These are phyloP conservation scores for Phyllostomus discolor DNA, from an alignment of 2,113 vertebrate genomes.

Conservation along the genomic window DNA sequence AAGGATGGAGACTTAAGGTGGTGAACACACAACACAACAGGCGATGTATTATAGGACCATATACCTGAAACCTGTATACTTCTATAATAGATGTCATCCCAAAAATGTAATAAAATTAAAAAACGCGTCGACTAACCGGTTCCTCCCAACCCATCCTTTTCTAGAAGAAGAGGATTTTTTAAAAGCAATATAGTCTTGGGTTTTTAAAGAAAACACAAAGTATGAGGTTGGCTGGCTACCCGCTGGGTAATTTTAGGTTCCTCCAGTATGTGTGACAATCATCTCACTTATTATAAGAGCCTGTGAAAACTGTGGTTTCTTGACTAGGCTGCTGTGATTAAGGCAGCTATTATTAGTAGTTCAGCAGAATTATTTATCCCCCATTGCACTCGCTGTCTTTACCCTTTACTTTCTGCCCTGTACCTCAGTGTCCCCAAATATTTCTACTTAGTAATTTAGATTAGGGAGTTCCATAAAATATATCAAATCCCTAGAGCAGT, in stretches of 20 bases:
- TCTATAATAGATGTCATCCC: too few species aligned
- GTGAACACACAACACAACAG: too few species aligned
- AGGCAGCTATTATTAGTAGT: background rate
- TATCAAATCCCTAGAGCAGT: background rate
- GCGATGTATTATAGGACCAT: too few species aligned
- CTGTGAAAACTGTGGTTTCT: background rate
- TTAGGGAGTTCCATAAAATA: background rate
- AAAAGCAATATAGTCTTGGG: background rate
- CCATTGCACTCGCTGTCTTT: background rate
- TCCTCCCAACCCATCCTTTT: background rate
- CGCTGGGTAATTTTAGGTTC: slow-evolving; percentile 50
- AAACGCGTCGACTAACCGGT: background rate
- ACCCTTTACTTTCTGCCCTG: background rate
- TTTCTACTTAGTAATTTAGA: slow-evolving; percentile 1
- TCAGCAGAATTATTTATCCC: background rate
- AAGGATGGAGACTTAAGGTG: too few species aligned
- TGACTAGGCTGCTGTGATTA: background rate
- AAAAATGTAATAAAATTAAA: too few species aligned
- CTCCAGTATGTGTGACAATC: slow-evolving; percentile 10
- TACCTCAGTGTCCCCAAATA: background rate
- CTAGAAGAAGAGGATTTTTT: background rate
- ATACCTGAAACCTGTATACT: too few species aligned
- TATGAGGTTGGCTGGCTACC: slow-evolving; percentile 25
- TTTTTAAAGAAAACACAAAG: slow-evolving; percentile 43
- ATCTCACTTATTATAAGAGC: background rate